Evolutionary conservation across 2,113 vertebrate genomes (phyloP), one percentile per base, ranked within the genome.

Genomic region (Lepisosteus osseus): DNA sequence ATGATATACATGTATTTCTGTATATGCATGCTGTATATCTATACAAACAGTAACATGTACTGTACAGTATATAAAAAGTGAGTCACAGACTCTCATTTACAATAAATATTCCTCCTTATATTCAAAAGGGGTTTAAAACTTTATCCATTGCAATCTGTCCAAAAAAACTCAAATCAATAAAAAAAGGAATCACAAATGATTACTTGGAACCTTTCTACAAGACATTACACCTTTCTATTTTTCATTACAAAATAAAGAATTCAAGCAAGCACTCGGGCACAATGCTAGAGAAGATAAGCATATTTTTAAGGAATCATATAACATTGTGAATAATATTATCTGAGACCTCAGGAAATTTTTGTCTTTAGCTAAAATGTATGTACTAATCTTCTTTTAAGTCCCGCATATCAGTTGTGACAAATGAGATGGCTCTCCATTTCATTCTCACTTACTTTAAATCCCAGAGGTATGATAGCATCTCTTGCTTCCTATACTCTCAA

Each of bases 341-440:
- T 13, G 11, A n/a, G 57, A 59, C 57, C 57, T 65, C 62, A 65
- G 41, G 15, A 40, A 6, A 12, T 65, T 65, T 40, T 65, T 65
- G 62, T 41, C 56, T 70, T 55, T 13, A 9, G 15, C 8, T 68
- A 57, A 59, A 45, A 43, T 14, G n/a, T 41, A 43, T 44, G 54
- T 40, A 55, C 62, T 65, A 65, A 65, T 65, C 62, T 65, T 65
- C 29, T 29, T 65, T 12, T 40, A 65, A 65, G 41, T 43, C 62
- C 62, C 9, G 42, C 57, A 57, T 59, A 70, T 70, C 55, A 61
- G 68, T 12, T 59, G 55, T 70, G 68, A 61, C 68, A 70, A 59
- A 70, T 61, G 68, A 41, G 7, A 59, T 14, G 17, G 40, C 17
- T 59, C 41, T 70, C 55, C 41, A 61, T 70, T 61, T 42, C 55